Evolutionary conservation across 2,888 invertebrate species (phyloP).

Genomic region (Syrphus vitripennis): DNA sequence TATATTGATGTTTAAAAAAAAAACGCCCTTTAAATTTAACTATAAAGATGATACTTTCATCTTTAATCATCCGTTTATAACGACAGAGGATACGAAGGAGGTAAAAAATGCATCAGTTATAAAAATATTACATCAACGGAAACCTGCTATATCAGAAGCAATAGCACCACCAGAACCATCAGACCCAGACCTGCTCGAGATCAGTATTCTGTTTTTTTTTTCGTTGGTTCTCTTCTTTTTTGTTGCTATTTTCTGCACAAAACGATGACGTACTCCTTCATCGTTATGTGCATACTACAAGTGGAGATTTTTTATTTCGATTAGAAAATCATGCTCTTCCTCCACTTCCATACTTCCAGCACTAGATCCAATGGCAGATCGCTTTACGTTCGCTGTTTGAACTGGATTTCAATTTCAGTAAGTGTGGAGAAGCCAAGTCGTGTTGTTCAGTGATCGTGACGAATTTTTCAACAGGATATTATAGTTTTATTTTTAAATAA

Average conservation of each 20-base stretch:
- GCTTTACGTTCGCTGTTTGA: background rate
- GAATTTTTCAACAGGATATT: constrained; percentile 2
- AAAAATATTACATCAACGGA: constrained; percentile 59
- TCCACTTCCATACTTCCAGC: constrained; percentile 7
- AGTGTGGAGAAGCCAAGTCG: constrained; percentile 30
- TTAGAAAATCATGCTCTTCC: constrained; percentile 54
- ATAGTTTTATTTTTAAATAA: constrained; percentile 53
- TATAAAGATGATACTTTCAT: constrained; percentile 38
- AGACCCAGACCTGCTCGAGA: constrained; percentile 5
- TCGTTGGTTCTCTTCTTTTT: constrained; percentile 12
- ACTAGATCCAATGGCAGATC: constrained; percentile 11
- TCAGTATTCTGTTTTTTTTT: background rate
- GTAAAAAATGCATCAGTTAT: constrained; percentile 27
- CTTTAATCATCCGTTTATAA: constrained; percentile 19
- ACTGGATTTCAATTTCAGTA: constrained; percentile 35
- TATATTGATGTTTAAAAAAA: too few relatives aligned
- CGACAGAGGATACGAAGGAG: constrained; percentile 14
- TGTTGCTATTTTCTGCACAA: constrained; percentile 54
- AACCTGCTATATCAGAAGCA: constrained; percentile 45
- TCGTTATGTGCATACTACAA: constrained; percentile 26
- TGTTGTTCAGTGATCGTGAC: constrained; percentile 30
- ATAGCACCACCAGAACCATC: background rate
- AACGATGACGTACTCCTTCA: constrained; percentile 41
- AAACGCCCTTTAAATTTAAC: background rate
- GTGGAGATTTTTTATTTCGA: constrained; percentile 44